Evolutionary conservation across 2,888 invertebrate genomes (phyloP).

Genomic region (Synergus gifuensis): DNA sequence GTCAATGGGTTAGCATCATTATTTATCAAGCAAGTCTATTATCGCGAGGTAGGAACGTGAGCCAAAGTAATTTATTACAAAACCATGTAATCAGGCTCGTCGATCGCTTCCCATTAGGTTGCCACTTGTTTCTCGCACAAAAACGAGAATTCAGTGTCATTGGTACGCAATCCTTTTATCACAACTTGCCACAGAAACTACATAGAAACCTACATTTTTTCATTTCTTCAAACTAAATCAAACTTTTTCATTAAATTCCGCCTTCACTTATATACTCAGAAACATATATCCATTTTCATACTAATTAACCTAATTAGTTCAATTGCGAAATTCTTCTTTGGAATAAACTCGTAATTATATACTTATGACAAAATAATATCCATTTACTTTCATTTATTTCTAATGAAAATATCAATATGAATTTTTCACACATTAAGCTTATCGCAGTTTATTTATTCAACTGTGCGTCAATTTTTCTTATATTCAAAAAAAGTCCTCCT

Average conservation of each 20-base stretch:
- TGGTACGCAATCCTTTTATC: not conserved
- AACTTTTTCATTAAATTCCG: too few relatives aligned
- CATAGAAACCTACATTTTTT: not conserved
- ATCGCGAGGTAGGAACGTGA: not conserved
- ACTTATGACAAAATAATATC: not conserved
- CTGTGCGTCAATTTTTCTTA: not conserved
- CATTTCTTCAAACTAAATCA: not conserved
- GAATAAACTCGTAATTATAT: too few relatives aligned
- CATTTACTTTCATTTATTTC: not conserved
- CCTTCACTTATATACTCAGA: too few relatives aligned
- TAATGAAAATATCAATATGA: not conserved
- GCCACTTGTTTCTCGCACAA: not conserved
- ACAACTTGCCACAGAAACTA: not conserved
- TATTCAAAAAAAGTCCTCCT: not conserved
- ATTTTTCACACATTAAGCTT: not conserved
- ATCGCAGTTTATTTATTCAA: not conserved
- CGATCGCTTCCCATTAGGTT: constrained; percentile 14
- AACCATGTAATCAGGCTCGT: constrained; percentile 13
- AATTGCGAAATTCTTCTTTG: too few relatives aligned
- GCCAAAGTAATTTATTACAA: constrained; percentile 16
- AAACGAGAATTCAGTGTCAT: not conserved
- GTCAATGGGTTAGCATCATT: constrained; percentile 26
- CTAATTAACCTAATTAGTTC: too few relatives aligned
- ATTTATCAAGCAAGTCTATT: constrained; percentile 22
- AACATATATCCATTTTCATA: too few relatives aligned